Conservation (phyloP, 2,888 invertebrate genomes). For the Sphecodes monilicornis region DNA sequence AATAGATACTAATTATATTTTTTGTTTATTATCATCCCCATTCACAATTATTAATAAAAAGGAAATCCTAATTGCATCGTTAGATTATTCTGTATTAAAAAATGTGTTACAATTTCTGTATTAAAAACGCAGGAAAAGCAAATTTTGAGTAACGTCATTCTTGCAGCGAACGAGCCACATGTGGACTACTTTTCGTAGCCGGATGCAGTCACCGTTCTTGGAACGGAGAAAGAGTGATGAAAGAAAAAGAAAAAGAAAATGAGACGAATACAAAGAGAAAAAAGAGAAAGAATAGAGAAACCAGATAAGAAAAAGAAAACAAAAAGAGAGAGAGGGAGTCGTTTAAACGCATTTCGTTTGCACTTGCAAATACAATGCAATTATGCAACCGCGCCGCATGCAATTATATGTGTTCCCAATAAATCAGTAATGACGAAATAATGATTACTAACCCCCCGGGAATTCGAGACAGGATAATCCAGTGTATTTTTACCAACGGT, state of each 20-base stretch:
- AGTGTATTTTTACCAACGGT: slow-evolving; percentile 13
- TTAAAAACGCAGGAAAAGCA: not conserved
- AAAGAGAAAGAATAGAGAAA: not conserved
- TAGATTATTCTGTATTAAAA: too few relatives aligned
- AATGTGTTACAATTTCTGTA: not conserved
- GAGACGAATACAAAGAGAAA: not conserved
- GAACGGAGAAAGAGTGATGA: not conserved
- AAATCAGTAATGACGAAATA: slow-evolving; percentile 51
- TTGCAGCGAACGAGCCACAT: not conserved
- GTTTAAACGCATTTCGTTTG: slow-evolving; percentile 26
- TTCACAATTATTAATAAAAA: too few relatives aligned
- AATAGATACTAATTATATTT: too few relatives aligned
- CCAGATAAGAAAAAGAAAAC: not conserved
- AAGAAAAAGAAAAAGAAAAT: not conserved
- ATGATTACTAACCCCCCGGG: slow-evolving; percentile 38
- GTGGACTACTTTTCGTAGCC: slow-evolving; percentile 41
- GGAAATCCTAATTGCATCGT: too few relatives aligned
- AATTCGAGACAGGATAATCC: slow-evolving; percentile 38
- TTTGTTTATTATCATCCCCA: too few relatives aligned
- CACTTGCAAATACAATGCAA: slow-evolving; percentile 48
- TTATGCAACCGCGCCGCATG: slow-evolving; percentile 45
- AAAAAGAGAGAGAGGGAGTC: not conserved
- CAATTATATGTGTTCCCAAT: slow-evolving; percentile 48
- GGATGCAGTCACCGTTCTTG: not conserved
- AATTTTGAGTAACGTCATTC: not conserved